Evolutionary conservation across 2,113 vertebrate genomes (phyloP), one percentile per base, ranked within the genome.

Genomic region (Chaetura pelagica): DNA sequence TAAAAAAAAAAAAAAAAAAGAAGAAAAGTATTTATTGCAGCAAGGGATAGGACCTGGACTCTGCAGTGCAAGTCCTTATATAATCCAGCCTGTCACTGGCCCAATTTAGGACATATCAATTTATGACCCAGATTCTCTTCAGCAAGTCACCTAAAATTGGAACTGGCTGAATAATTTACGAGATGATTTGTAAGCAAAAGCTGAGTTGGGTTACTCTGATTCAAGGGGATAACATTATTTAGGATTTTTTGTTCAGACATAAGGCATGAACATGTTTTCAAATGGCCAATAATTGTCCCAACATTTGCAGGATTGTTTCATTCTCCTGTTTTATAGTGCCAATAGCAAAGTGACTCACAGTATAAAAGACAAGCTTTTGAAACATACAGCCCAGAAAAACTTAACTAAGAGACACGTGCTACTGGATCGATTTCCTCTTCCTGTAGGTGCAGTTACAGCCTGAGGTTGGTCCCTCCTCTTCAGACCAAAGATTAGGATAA

Each of bases 121-220:
- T 95, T 96, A 96, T 80, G 84, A 93, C 54, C 89, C 80, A 87
- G 69, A 87, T 82, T 87, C 71, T 87, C 57, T 84, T 95, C 81
- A 94, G 63, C 49, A 62, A 89, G 71, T 82, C 58, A 83, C 81
- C 30, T 59, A 85, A 85, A 95, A 89, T 27, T 95, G 80, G 82
- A 95, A 85, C 49, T 58, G 54, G 42, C 51, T 90, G 87, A 94
- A 80, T 89, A 89, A 90, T 85, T 94, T 87, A 95, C 87, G 71
- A 89, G 62, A 82, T 38, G 30, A 83, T 87, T 83, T 90, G 62
- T 54, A 89, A 91, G 89, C 81, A 95, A 76, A 94, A 91, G 49
- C 58, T 62, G 49, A 77, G n/a, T 6, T 90, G 67, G 54, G 75
- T 85, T 80, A 83, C 71, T 87, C 78, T 76, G n/a, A 69, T 95